Evolutionary conservation across 1,140 invertebrate genomes (phyloP), one percentile per base, ranked within the genome.

Genomic region (Steinernema khuongi): DNA sequence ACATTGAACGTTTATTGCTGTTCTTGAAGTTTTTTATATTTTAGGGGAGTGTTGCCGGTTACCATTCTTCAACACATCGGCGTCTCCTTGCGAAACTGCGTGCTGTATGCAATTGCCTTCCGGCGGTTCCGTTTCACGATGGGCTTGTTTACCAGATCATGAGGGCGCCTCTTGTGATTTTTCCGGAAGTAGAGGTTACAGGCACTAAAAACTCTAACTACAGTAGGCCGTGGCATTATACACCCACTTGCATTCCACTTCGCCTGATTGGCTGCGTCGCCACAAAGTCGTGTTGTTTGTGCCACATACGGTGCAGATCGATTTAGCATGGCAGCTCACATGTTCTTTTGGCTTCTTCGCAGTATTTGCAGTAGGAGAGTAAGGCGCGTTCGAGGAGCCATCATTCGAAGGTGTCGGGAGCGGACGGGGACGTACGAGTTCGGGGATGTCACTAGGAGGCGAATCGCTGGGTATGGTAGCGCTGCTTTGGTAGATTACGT

Each of bases 181-280:
- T 79, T 79, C 1, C 78, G 78, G 74, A 73, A 79, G 71, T 79
- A 79, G 11, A 79, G 67, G 32, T 79, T 79, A 32, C 78, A 79
- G 0, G 78, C 78, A 36, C 77, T 79, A 67, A 79, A 79, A 79
- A 26, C 28, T 7, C 29, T 14, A 67, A 14, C 18, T 17, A 66
- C 1, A 14, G 70, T 36, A 2, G n/a, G 7, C 7, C 19, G 17
- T 22, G 2, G 0, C 32, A 19, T 19, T 33, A n/a, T 7, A 32
- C 28, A 79, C 77, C 72, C 33, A 79, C 77, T 97, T 97, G 89
- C 94, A 97, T 68, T 96, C 94, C 19, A 94, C 93, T 86, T 96
- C 94, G 36, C 94, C 94, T 85, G 94, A 94, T 85, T 93, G 91
- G 87, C 96, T 95, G 81, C 94, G 90, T 83, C 94, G 71, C 80